Percentiles rank a stretch among this genome's conserved stretches.
These are phyloP conservation scores for Erannis defoliaria DNA, from an alignment of 2,888 invertebrate species.

Conservation along the genomic window DNA sequence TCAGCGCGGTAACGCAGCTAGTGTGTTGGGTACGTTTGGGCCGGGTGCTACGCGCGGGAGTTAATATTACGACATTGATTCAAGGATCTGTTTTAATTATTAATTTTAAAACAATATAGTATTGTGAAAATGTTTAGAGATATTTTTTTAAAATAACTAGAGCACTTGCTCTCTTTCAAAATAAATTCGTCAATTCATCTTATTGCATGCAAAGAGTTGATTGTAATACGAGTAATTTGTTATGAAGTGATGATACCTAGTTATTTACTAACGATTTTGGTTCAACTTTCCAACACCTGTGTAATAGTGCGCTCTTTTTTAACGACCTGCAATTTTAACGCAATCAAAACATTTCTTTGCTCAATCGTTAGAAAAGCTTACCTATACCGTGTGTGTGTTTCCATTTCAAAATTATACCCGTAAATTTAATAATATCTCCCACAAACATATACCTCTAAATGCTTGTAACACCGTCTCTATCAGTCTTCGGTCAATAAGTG, in stretches of 20 bases:
- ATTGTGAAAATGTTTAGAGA: too few relatives aligned
- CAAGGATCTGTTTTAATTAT: too few relatives aligned
- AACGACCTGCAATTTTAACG: slow-evolving; percentile 52
- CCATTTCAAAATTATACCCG: slow-evolving; percentile 36
- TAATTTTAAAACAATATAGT: too few relatives aligned
- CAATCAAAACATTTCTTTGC: slow-evolving; percentile 55
- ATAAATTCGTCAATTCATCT: slow-evolving; percentile 5
- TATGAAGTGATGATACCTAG: slow-evolving; percentile 12
- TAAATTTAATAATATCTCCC: background rate
- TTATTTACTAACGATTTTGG: slow-evolving; percentile 28
- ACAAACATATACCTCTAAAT: too few relatives aligned
- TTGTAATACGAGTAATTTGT: slow-evolving; percentile 9
- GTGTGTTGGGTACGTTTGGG: too few relatives aligned
- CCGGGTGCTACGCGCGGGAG: too few relatives aligned
- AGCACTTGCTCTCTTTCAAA: too few relatives aligned
- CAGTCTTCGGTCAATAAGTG: background rate
- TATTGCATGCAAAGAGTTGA: slow-evolving; percentile 21
- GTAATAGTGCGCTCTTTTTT: slow-evolving; percentile 36
- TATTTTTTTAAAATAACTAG: too few relatives aligned
- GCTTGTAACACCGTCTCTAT: background rate
- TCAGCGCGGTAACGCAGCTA: too few relatives aligned
- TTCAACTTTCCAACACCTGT: slow-evolving; percentile 44
- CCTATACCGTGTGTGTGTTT: too few relatives aligned
- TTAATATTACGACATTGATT: too few relatives aligned
- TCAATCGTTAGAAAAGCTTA: slow-evolving; percentile 52